A percentile compares a stretch with the other conserved stretches of the same genome.
Conservation (phyloP, 2,888 invertebrate genomes). For the Plagodis dolabraria region DNA sequence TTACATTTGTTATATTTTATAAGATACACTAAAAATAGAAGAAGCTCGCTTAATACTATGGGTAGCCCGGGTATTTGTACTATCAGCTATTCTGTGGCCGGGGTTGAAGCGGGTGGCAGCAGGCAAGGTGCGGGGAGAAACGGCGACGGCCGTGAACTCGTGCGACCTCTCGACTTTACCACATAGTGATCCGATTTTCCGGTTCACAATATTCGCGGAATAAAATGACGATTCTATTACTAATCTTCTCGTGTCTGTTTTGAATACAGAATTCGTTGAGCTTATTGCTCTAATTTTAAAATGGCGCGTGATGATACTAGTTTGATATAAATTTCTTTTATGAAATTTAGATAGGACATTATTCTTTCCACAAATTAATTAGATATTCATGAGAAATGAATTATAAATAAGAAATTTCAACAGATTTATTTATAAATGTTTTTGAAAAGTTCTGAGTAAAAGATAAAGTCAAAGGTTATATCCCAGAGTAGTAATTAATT, state of each 20-base stretch:
- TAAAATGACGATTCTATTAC: conserved; percentile 25
- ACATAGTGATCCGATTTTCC: conserved; percentile 41
- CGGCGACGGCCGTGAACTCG: conserved; percentile 72
- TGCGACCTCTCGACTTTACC: conserved; percentile 60
- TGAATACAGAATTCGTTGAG: background rate
- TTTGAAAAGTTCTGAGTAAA: too few relatives aligned
- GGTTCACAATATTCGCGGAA: conserved; percentile 35
- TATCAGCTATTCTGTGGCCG: background rate
- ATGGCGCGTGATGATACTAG: too few relatives aligned
- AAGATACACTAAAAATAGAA: conserved; percentile 65
- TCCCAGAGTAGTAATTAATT: conserved; percentile 33
- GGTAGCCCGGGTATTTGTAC: conserved; percentile 37
- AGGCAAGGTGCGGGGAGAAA: conserved; percentile 37
- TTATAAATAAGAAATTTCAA: too few relatives aligned
- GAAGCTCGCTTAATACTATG: conserved; percentile 37
- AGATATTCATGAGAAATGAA: too few relatives aligned
- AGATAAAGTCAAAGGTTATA: conserved; percentile 29
- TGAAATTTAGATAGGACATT: too few relatives aligned
- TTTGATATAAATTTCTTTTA: too few relatives aligned
- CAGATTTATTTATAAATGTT: too few relatives aligned
- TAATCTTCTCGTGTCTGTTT: conserved; percentile 10
- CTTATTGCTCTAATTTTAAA: background rate
- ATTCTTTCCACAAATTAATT: too few relatives aligned
- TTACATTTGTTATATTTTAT: conserved; percentile 25
- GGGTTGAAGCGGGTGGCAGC: conserved; percentile 28